A percentile compares a stretch with the other conserved stretches of the same genome.
These are phyloP conservation scores for Amphibalanus amphitrite DNA, from an alignment of 1,140 invertebrate species.

Conservation along the genomic window DNA sequence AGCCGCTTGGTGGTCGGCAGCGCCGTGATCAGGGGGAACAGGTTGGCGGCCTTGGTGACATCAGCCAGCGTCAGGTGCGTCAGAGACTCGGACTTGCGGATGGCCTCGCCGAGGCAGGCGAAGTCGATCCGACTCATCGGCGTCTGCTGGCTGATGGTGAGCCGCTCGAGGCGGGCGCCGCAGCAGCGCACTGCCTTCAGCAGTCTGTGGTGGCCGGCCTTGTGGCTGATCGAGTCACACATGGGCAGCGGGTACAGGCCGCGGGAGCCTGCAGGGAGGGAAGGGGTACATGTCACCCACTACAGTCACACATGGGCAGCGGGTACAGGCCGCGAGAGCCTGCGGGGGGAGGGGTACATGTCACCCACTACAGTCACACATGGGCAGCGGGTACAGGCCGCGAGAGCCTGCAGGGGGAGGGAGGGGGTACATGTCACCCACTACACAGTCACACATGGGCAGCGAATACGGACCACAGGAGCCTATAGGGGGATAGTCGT, in stretches of 20 bases:
- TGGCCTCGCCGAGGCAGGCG: background rate
- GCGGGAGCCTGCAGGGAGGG: background rate
- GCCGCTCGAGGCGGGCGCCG: background rate
- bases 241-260: background rate
- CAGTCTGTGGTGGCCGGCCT: background rate
- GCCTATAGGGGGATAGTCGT: no score
- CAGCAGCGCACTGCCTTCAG: background rate
- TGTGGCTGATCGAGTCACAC: background rate
- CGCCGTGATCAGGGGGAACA: background rate
- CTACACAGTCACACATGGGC: no score
- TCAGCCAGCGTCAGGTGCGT: background rate
- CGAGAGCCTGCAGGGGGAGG: background rate
- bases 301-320: no score
- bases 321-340: no score
- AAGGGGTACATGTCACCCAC: no score
- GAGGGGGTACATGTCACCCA: no score
- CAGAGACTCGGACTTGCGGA: background rate
- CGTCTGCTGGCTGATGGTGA: background rate
- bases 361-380: no score
- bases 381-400: background rate
- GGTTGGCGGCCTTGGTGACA: background rate
- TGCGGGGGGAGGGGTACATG: no score
- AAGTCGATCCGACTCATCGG: background rate
- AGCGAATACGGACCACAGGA: no score
- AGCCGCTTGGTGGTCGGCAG: background rate